Evolutionary conservation across 2,888 invertebrate genomes (phyloP).

Genomic region (Ectemnius continuus): DNA sequence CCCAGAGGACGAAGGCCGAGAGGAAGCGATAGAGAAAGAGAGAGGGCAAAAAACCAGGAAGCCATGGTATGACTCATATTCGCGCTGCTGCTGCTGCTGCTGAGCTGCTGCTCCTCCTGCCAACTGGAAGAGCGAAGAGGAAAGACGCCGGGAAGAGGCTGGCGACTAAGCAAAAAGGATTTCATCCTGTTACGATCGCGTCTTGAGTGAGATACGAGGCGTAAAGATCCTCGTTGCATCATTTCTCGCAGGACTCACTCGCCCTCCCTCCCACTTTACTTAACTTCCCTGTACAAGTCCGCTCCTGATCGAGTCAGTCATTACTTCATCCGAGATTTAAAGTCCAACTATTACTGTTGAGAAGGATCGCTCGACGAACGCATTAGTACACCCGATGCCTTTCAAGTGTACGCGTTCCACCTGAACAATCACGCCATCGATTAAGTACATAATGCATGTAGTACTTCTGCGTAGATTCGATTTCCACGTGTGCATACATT

Average conservation of each 20-base stretch:
- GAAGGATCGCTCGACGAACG: background rate
- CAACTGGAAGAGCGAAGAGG: background rate
- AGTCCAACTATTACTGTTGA: too few species aligned
- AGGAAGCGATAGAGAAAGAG: constrained; percentile 4
- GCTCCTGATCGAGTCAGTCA: background rate
- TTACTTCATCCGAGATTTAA: background rate
- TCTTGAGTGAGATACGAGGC: constrained; percentile 23
- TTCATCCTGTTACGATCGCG: background rate
- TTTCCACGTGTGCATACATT: too few species aligned
- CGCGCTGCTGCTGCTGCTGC: background rate
- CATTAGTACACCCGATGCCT: background rate
- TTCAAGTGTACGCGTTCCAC: background rate
- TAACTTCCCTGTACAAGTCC: background rate
- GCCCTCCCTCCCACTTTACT: background rate
- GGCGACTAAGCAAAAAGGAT: constrained; percentile 7
- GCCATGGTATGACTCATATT: constrained; percentile 2
- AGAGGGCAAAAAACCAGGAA: background rate
- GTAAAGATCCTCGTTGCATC: constrained; percentile 45
- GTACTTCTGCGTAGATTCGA: too few species aligned
- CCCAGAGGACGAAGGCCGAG: constrained; percentile 8
- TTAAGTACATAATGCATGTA: too few species aligned
- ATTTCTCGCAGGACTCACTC: constrained; percentile 28
- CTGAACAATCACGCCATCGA: background rate
- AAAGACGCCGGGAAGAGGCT: background rate
- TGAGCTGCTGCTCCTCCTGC: background rate